Base-by-base conservation (phyloP, 2,888 invertebrate genomes). In the Dynastes tityus region DNA sequence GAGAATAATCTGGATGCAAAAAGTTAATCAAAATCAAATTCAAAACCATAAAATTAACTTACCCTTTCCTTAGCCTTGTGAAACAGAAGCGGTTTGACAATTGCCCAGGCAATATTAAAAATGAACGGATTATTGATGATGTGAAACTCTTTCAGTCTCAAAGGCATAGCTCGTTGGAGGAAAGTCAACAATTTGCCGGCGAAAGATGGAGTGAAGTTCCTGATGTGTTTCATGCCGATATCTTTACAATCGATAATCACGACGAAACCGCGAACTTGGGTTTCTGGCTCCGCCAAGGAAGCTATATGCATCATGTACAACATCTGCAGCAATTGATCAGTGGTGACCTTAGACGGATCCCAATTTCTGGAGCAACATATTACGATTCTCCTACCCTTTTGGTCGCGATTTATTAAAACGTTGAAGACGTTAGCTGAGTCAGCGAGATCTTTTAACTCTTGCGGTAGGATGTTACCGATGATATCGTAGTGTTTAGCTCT, bases 131-230 rank as follows among this genome's bases (percentile, higher is more conserved):
- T 94, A 85, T 95, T 95, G 2, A 96, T 95, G 86, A 96, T 93
- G 89, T 96, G 96, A 9, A 96, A 94, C 89, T 96, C 95, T 88
- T 95, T 96, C 83, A 96, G 90, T 75, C 96, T 91, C 73, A 96
- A 88, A 2, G 96, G 96, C 95, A 96, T 95, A 0, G 96, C 96
- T 78, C 96, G 95, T 89, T 96, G 96, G 83, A 96, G 95, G 89
- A 96, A 96, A 8, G 92, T 92, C 80, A 96, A 90, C 74, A 96
- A 91, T 70, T 93, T 92, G 90, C 93, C 92, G 70, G 95, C 94
- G 89, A 95, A 96, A 5, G 92, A 88, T 0, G 95, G 95, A 0
- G 93, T 91, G 73, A 96, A 88, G 0, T 92, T 93, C 22, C 45
- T 77, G 88, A 90, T 92, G 91, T 96, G 96, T 86, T 92, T 92